A percentile compares a stretch with the other conserved stretches of the same genome.
phyloP scores from a whole-genome alignment of 2,888 invertebrate genomes.

The Aspidiotus rigidus region DNA sequence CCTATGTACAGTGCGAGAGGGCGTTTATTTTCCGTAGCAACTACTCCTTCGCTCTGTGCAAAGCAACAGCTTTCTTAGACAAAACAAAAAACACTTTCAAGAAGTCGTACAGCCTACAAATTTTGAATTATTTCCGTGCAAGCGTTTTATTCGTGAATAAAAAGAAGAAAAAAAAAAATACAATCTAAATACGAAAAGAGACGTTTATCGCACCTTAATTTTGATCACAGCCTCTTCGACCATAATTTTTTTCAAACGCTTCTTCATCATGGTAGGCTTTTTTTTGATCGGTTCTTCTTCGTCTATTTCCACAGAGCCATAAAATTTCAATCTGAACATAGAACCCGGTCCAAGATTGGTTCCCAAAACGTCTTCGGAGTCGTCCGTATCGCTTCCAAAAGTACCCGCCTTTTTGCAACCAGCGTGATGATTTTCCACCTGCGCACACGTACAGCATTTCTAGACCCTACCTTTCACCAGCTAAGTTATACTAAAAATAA shows the following conservation, averaged over 20 bases:
- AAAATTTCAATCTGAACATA: constrained; percentile 71
- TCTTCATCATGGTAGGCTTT: constrained; percentile 50
- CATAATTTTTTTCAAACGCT: constrained; percentile 78
- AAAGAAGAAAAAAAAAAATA: constrained; percentile 1
- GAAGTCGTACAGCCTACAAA: no score
- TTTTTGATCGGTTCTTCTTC: constrained; percentile 54
- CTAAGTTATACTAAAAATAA: not conserved
- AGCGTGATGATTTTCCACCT: constrained; percentile 39
- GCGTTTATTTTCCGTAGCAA: no score
- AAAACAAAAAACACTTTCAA: not conserved
- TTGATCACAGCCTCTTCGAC: constrained; percentile 78
- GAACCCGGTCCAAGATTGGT: constrained; percentile 48
- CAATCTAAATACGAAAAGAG: constrained; percentile 24
- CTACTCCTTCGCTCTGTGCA: no score
- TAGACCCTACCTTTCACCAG: constrained; percentile 32
- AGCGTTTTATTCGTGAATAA: not conserved
- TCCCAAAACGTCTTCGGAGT: constrained; percentile 38
- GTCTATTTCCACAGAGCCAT: constrained; percentile 76
- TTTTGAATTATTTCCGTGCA: no score
- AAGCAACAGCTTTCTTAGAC: no score
- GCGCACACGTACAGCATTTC: constrained; percentile 36
- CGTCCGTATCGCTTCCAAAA: constrained; percentile 38
- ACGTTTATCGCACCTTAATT: constrained; percentile 57
- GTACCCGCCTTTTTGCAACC: constrained; percentile 41
- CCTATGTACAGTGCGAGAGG: no score